A percentile compares a stretch with the other conserved stretches of the same genome.
These are phyloP conservation scores for Hylyphantes graminicola DNA, from an alignment of 1,140 invertebrate species.

Conservation along the genomic window DNA sequence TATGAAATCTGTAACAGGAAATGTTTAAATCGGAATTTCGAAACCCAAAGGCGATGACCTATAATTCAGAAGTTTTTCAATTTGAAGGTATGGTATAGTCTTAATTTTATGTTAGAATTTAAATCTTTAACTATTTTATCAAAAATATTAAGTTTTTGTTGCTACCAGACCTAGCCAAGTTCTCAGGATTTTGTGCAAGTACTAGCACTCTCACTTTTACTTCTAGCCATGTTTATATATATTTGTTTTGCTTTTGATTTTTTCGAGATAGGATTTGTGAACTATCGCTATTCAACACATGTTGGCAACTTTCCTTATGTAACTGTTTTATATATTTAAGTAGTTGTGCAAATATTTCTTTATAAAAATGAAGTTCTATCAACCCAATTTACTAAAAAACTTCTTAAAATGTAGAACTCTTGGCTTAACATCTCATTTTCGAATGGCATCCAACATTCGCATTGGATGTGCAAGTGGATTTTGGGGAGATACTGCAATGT, in stretches of 20 bases:
- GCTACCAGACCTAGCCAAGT: not conserved
- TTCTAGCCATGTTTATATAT: not conserved
- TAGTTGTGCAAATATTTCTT: not conserved
- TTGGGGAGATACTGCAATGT: slow-evolving; percentile 73
- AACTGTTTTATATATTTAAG: not conserved
- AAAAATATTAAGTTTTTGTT: not conserved
- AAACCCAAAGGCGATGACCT: not conserved
- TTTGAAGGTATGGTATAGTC: not conserved
- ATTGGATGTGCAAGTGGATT: slow-evolving; percentile 73
- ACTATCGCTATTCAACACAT: no score
- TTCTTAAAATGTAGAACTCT: slow-evolving; percentile 52
- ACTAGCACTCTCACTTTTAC: slow-evolving; percentile 22
- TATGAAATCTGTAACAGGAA: not conserved
- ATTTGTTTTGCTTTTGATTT: not conserved
- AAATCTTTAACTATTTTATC: not conserved
- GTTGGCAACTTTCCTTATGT: no score
- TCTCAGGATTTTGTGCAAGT: not conserved
- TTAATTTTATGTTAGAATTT: not conserved
- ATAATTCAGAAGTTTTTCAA: slow-evolving; percentile 1
- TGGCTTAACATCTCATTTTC: not conserved
- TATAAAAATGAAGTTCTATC: slow-evolving; percentile 13
- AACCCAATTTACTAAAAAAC: not conserved
- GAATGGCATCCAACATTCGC: slow-evolving; percentile 64
- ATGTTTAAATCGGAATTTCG: not conserved
- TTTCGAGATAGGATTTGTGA: no score